Evolutionary conservation across 2,888 invertebrate species (phyloP).

Genomic region (Platerodrilus igneus): DNA sequence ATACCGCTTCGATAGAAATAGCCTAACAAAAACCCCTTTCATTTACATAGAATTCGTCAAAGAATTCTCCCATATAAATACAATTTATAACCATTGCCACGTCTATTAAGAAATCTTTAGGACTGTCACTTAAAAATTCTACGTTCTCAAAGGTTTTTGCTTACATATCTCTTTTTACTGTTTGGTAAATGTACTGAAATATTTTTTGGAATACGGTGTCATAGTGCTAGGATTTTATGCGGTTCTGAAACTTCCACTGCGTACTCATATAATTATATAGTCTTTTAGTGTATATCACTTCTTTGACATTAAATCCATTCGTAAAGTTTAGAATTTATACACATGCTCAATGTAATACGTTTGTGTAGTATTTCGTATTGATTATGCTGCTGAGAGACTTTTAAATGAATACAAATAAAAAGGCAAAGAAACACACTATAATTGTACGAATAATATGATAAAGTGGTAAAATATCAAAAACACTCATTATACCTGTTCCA

Average conservation of each 20-base stretch:
- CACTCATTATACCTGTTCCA: conserved; percentile 4
- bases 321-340: too few species aligned
- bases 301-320: too few species aligned
- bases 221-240: conserved; percentile 11
- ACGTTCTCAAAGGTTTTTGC: conserved; percentile 8
- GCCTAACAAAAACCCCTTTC: conserved; percentile 9
- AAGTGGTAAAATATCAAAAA: not conserved
- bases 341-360: too few species aligned
- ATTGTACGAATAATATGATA: not conserved
- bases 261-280: conserved; percentile 14
- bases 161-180: conserved; percentile 9
- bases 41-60: conserved; percentile 10
- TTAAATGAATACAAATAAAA: not conserved
- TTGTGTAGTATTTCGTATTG: not conserved
- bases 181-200: conserved; percentile 10
- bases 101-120: conserved; percentile 15
- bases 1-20: too few species aligned
- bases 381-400: conserved; percentile 1
- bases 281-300: conserved; percentile 8
- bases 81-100: conserved; percentile 7
- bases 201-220: conserved; percentile 6
- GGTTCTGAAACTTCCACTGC: conserved; percentile 20
- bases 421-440: not conserved
- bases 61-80: conserved; percentile 19
- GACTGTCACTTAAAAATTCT: conserved; percentile 15